Base-by-base conservation (phyloP, 2,888 invertebrate genomes). In the Drepana falcataria region DNA sequence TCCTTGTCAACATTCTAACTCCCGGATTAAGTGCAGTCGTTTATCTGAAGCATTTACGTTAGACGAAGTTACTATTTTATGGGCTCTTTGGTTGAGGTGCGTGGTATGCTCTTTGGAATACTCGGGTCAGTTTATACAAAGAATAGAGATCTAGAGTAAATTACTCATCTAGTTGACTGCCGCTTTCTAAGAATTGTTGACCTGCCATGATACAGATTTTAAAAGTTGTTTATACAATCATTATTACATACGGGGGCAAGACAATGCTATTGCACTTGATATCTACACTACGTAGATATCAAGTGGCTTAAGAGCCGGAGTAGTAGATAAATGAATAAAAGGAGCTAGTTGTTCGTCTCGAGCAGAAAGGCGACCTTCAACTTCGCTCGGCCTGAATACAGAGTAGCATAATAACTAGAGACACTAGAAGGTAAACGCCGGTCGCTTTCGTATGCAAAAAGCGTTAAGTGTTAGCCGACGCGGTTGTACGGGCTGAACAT, bases 361-460 rank as follows among this genome's bases (percentile, higher is more conserved):
- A 77, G 79, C 77, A 81, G 73, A 79, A 79, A 71, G 79, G 75
- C 83, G 87, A 90, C 90, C 88, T 89, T 90, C 88, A 87, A 82
- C 81, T 81, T 73, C 54, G 71, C 81, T 73, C 75, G 77, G 66
- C 67, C 77, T 75, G 89, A 90, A 90, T 90, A 89, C 82, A 77
- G 84, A 89, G 81, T 70, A 81, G 83, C 71, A 75, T 81, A 85
- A 87, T 86, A 88, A 86, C 84, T 81, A 81, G 83, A 83, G 86
- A 85, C 83, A 85, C 79, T 80, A 76, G 76, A 76, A 83, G 83
- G 83, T 83, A 79, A 81, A 79, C 74, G 80, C 79, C 75, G 77
- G 82, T 78, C 80, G 79, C 79, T 88, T 90, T 87, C 84, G 90
- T 90, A 90, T 91, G 90, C 91, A 91, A 91, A 91, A 90, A 87